These are phyloP conservation scores for Desoria tigrina DNA, from an alignment of 2,888 invertebrate species.

Conservation along the genomic window DNA sequence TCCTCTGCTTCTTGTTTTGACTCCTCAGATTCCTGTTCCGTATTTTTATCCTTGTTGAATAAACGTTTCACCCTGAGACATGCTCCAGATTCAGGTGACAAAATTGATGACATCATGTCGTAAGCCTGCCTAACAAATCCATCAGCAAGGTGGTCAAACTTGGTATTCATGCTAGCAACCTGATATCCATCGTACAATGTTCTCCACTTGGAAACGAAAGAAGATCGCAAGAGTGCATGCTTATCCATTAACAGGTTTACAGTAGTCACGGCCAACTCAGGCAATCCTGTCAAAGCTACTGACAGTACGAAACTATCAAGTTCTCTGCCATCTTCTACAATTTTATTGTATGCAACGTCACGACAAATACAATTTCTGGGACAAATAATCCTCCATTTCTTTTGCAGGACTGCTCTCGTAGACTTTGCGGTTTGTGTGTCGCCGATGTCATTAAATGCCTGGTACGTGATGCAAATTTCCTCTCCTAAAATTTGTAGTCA, in stretches of 20 bases:
- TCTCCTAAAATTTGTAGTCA: neutral
- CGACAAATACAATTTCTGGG: conserved; percentile 18
- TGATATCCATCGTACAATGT: conserved; percentile 5
- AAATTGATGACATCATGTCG: neutral
- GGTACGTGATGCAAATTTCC: neutral
- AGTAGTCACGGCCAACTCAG: neutral
- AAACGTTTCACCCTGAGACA: no score
- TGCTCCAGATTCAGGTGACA: neutral
- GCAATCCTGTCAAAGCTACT: no score
- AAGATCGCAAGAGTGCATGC: neutral
- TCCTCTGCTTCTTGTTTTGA: no score
- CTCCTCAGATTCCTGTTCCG: no score
- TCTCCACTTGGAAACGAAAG: neutral
- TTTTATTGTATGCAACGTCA: neutral
- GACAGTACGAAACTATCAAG: neutral
- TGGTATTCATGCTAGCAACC: conserved; percentile 1
- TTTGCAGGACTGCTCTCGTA: neutral
- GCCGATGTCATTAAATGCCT: neutral
- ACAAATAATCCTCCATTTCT: conserved; percentile 14
- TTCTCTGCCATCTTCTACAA: neutral
- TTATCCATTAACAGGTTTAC: neutral
- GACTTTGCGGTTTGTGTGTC: neutral
- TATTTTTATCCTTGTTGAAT: no score
- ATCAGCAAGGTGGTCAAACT: neutral
- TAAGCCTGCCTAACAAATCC: neutral